These are phyloP conservation scores for Omphaloscelis lunosa DNA, from an alignment of 2,888 invertebrate genomes.

Conservation along the genomic window DNA sequence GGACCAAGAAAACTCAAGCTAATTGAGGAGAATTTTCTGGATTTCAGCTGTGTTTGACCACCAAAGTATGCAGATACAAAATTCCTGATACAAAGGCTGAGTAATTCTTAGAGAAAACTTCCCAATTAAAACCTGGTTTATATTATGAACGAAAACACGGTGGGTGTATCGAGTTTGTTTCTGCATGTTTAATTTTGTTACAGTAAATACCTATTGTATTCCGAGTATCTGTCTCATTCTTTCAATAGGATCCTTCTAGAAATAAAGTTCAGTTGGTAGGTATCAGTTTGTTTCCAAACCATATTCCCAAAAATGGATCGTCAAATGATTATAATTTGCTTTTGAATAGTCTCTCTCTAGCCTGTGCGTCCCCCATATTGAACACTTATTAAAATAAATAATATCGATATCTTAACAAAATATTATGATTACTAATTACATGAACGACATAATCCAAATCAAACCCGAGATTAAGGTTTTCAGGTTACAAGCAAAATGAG, in stretches of 20 bases:
- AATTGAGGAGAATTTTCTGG: neutral
- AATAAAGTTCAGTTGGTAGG: neutral
- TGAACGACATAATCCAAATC: neutral
- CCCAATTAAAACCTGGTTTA: constrained; percentile 31
- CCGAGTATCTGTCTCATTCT: neutral
- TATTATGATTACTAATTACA: neutral
- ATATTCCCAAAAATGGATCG: neutral
- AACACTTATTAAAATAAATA: neutral
- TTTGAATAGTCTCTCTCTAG: neutral
- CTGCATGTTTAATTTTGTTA: constrained; percentile 12
- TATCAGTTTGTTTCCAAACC: neutral
- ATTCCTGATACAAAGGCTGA: neutral
- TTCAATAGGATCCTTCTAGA: constrained; percentile 8
- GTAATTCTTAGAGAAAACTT: constrained; percentile 30
- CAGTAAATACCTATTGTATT: neutral
- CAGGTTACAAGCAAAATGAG: constrained; percentile 13
- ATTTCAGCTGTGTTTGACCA: neutral
- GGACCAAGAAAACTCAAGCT: neutral
- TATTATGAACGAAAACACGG: constrained; percentile 17
- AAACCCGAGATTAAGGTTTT: constrained; percentile 8
- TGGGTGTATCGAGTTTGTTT: constrained; percentile 11
- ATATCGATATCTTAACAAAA: neutral
- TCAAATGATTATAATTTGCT: neutral
- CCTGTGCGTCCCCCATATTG: too few species aligned
- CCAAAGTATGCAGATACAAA: neutral